Evolutionary conservation across 37 sponge, comb jelly and placozoan genomes (phyloP).

Genomic region (Halichondria panicea): DNA sequence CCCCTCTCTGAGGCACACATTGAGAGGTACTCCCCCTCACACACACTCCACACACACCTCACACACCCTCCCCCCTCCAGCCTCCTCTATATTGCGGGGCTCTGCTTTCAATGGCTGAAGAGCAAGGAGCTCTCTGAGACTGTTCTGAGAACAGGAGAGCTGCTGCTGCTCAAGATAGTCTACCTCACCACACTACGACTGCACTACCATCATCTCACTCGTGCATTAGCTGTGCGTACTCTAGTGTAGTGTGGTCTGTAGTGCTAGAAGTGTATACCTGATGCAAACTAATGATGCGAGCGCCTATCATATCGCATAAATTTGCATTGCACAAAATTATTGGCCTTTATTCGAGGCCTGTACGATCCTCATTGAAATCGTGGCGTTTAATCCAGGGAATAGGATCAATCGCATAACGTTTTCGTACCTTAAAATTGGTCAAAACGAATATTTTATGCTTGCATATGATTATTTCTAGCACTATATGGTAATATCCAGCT

Average conservation of each 20-base stretch:
- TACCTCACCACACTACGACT: conserved; percentile 55
- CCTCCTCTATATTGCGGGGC: conserved; percentile 66
- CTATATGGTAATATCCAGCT: neutral
- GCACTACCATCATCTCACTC: conserved; percentile 41
- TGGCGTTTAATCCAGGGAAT: no score
- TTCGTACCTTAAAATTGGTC: no score
- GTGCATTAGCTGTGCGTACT: conserved; percentile 21
- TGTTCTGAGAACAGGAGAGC: conserved; percentile 54
- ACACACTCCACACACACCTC: neutral
- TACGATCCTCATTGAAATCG: no score
- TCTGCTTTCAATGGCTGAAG: conserved; percentile 78
- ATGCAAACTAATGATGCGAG: no score
- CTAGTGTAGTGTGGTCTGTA: neutral
- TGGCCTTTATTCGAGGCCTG: no score
- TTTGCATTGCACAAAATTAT: no score
- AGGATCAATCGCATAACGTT: no score
- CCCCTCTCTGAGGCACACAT: conserved; percentile 64
- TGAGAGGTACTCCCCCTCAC: conserved; percentile 38
- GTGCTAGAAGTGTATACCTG: no score
- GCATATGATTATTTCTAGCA: no score
- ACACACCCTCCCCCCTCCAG: neutral
- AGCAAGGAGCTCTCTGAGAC: conserved; percentile 25
- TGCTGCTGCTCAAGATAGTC: conserved; percentile 57
- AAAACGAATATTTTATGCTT: no score
- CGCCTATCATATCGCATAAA: no score